phyloP scores from a whole-genome alignment of 2,113 vertebrate genomes.

The Corythoichthys intestinalis region DNA sequence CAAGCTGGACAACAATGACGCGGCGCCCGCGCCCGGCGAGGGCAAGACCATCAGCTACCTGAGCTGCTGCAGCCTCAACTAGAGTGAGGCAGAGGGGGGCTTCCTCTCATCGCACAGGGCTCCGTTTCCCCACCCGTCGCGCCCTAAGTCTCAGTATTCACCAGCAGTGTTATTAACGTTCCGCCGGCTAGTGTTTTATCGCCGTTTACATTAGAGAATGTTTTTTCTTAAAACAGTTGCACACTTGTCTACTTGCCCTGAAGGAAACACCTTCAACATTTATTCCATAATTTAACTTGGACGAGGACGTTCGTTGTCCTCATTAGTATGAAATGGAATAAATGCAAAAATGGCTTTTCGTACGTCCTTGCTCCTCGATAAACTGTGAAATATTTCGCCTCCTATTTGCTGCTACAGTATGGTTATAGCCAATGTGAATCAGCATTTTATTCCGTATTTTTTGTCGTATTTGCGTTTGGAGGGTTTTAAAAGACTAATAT shows the following conservation, averaged over 20 bases:
- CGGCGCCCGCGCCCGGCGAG: slow-evolving; percentile 90
- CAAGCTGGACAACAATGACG: slow-evolving; percentile 93
- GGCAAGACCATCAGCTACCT: slow-evolving; percentile 97
- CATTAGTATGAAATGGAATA: background rate
- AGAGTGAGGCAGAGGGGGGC: slow-evolving; percentile 40
- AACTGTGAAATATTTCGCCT: slow-evolving; percentile 71
- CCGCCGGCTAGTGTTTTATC: background rate
- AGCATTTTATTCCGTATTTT: slow-evolving; percentile 41
- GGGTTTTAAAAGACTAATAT: background rate
- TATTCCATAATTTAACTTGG: background rate
- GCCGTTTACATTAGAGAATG: background rate
- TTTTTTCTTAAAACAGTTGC: slow-evolving; percentile 27
- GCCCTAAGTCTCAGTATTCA: slow-evolving; percentile 44
- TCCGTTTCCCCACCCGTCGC: slow-evolving; percentile 23
- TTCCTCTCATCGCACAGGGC: slow-evolving; percentile 20
- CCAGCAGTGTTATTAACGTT: slow-evolving; percentile 54
- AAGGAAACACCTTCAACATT: background rate
- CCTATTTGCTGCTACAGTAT: slow-evolving; percentile 71
- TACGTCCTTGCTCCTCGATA: slow-evolving; percentile 11
- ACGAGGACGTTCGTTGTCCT: background rate
- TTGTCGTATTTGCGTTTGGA: slow-evolving; percentile 41
- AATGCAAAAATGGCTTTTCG: background rate
- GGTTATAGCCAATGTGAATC: slow-evolving; percentile 42
- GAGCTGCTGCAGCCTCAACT: slow-evolving; percentile 97
- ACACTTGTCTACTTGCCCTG: slow-evolving; percentile 33